These are phyloP conservation scores for Actinia tenebrosa DNA, from an alignment of 64 coral and sea anemone species.

Conservation along the genomic window DNA sequence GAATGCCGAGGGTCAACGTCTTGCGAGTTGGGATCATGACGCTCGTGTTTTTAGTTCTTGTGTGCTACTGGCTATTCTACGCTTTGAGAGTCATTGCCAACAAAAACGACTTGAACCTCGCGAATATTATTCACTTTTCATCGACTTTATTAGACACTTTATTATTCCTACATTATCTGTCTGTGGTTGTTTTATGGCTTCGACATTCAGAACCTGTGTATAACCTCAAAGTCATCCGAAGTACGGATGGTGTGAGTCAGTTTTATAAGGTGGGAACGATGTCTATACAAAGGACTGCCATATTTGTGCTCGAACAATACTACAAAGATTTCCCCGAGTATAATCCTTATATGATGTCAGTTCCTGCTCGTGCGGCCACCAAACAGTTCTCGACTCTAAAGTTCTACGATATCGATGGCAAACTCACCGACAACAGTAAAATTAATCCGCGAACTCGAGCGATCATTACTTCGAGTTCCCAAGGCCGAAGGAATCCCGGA, in stretches of 20 bases:
- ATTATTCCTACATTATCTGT: conserved; percentile 88
- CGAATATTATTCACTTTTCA: conserved; percentile 70
- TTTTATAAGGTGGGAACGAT: conserved; percentile 81
- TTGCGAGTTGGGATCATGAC: conserved; percentile 72
- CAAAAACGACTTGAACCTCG: conserved; percentile 28
- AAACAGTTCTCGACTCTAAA: conserved; percentile 95
- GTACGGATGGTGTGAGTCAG: conserved; percentile 83
- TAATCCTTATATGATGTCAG: conserved; percentile 90
- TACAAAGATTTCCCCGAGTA: conserved; percentile 99
- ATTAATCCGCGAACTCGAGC: conserved; percentile 81
- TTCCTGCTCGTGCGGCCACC: conserved; percentile 59
- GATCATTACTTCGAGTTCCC: conserved; percentile 84
- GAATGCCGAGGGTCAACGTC: conserved; percentile 81
- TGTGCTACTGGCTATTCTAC: conserved; percentile 96
- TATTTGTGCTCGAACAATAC: conserved; percentile 88
- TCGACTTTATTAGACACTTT: conserved; percentile 70
- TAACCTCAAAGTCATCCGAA: conserved; percentile 95
- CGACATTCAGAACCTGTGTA: conserved; percentile 76
- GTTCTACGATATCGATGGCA: conserved; percentile 97
- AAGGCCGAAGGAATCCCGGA: conserved; percentile 73
- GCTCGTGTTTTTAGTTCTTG: conserved; percentile 71
- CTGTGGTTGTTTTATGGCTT: conserved; percentile 88
- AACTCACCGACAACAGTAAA: conserved; percentile 61
- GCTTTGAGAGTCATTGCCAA: conserved; percentile 71
- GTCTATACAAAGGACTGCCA: conserved; percentile 89